Base-by-base conservation (phyloP, 2,113 vertebrate genomes). In the Anthoscopus minutus region DNA sequence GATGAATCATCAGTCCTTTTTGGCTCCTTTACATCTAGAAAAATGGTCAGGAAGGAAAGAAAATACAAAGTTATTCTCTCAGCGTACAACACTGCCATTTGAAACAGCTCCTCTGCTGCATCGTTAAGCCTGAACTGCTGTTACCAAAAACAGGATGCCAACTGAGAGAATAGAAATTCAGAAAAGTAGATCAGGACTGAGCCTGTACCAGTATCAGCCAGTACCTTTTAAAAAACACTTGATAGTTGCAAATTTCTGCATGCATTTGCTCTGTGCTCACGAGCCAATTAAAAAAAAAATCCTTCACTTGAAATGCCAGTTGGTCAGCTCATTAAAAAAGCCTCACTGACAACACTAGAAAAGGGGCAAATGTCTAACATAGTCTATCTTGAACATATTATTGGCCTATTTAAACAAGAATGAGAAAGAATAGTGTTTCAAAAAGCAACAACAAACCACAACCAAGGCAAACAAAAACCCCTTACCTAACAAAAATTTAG, bases 291-390 rank as follows among this genome's bases (percentile, higher is more conserved):
- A 78, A 71, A 81, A 64, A 80, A 33, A 64, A 81, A 38, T 31
- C 45, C 31, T 81, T 94, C 45, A 60, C 50, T 65, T 72, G 45
- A 92, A 96, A 82, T 69, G 74, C 45, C 80, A 87, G 21, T 80
- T 85, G 76, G 64, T 61, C 92, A 88, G 54, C 81, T 93, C 85
- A 82, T 95, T 93, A 81, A 89, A 95, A 93, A 94, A 71, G 48
- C 42, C 35, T 69, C n/a, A 44, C 35, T 72, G 45, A 67, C 38
- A 84, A 62, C 38, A 51, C 25, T 27, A 54, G 30, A 76, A 64
- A 86, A 76, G 31, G 19, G 23, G 37, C 13, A 80, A 76, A 85
- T 24, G 13, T 51, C 72, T 87, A 27, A 70, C 4, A 38, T 20
- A 21, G 42, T 40, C 78, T 83, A n/a, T 44, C 50, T 45, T 69